These are phyloP conservation scores for Cosmorhoe ocellata DNA, from an alignment of 2,888 invertebrate genomes.

Conservation along the genomic window DNA sequence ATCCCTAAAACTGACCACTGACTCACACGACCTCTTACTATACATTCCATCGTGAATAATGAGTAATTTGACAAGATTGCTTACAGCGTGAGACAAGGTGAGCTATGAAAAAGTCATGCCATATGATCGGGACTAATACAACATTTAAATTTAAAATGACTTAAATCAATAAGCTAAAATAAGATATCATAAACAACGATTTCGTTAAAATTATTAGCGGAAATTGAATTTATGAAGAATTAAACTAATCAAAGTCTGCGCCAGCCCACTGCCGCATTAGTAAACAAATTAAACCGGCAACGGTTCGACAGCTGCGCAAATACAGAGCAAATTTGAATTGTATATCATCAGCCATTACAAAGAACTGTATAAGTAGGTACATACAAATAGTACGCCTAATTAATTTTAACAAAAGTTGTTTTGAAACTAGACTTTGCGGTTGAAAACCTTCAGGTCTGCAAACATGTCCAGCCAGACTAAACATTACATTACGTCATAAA, in stretches of 20 bases:
- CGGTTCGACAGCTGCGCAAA: conserved; percentile 45
- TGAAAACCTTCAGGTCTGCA: not conserved
- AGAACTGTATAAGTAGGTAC: conserved; percentile 10
- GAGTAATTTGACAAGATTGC: too few relatives aligned
- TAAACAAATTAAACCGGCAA: conserved; percentile 45
- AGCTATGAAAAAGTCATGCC: too few relatives aligned
- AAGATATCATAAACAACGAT: conserved; percentile 1
- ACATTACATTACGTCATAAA: too few relatives aligned
- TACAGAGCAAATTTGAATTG: conserved; percentile 34
- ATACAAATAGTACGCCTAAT: conserved; percentile 9
- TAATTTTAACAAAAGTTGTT: not conserved
- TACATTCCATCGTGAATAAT: too few relatives aligned
- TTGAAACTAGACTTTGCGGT: not conserved
- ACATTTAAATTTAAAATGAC: too few relatives aligned
- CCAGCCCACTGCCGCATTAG: conserved; percentile 36
- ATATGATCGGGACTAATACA: too few relatives aligned
- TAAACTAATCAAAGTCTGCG: conserved; percentile 30
- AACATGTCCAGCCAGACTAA: not conserved
- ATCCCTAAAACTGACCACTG: too few relatives aligned
- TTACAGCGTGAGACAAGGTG: too few relatives aligned
- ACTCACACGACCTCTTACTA: too few relatives aligned
- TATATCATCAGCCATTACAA: conserved; percentile 27
- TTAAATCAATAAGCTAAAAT: not conserved
- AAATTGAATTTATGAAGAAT: conserved; percentile 28
- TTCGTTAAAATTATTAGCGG: conserved; percentile 5